phyloP scores from a whole-genome alignment of 1,140 invertebrate species.

The Drosophila truncata region DNA sequence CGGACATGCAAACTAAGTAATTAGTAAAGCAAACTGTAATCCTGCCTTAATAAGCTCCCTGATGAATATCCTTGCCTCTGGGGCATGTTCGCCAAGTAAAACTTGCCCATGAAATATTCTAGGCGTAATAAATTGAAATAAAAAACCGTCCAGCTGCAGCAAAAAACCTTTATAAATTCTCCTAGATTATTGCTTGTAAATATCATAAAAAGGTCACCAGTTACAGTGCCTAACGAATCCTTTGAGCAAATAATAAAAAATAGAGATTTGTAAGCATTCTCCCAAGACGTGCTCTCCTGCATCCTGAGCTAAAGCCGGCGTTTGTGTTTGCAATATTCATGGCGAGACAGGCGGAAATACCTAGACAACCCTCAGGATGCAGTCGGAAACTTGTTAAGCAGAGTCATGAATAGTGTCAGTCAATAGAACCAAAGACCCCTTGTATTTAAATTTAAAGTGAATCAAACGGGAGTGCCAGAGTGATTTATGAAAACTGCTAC shows the following conservation, averaged over 20 bases:
- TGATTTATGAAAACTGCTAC: slow-evolving; percentile 6
- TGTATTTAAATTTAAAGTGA: neutral
- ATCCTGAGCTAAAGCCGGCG: neutral
- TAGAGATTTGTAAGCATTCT: neutral
- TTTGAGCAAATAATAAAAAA: neutral
- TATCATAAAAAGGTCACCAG: neutral
- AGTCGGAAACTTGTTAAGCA: neutral
- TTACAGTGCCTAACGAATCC: neutral
- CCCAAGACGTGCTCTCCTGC: neutral
- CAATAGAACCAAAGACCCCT: neutral
- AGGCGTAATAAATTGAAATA: neutral
- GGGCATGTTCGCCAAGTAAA: neutral
- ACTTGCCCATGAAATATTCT: neutral
- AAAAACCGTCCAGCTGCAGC: neutral
- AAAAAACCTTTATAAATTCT: neutral
- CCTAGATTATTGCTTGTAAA: neutral
- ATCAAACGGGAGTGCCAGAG: neutral
- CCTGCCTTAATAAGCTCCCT: neutral
- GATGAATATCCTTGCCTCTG: neutral
- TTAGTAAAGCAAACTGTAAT: neutral
- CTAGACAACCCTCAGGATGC: slow-evolving; percentile 1
- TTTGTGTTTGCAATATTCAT: slow-evolving; percentile 12
- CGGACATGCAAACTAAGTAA: neutral
- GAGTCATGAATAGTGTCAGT: slow-evolving; percentile 3
- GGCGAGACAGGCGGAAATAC: slow-evolving; percentile 3